A percentile compares a stretch with the other conserved stretches of the same genome.
phyloP scores from a whole-genome alignment of 1,140 invertebrate species.

The Agraylea sexmaculata region DNA sequence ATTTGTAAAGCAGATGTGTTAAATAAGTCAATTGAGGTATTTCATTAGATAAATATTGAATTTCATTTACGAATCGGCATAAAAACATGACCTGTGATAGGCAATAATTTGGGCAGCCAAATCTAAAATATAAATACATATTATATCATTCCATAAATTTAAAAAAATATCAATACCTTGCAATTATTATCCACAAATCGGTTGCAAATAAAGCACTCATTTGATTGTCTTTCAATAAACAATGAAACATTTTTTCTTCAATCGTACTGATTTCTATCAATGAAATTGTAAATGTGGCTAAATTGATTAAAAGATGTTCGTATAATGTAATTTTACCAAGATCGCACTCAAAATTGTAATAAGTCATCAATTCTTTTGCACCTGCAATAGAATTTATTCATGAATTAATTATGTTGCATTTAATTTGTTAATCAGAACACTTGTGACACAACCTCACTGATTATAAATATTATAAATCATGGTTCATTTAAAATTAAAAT shows the following conservation, averaged over 20 bases:
- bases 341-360: slow-evolving; percentile 5
- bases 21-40: slow-evolving; percentile 11
- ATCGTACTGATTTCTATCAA: slow-evolving; percentile 9
- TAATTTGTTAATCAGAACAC: slow-evolving; percentile 2
- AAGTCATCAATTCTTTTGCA: slow-evolving; percentile 9
- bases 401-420: too few species aligned
- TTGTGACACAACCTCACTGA: not conserved
- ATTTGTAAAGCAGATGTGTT: slow-evolving; percentile 8
- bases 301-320: slow-evolving; percentile 13
- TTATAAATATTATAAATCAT: slow-evolving; percentile 1
- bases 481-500: not conserved
- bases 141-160: not conserved
- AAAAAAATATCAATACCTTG: slow-evolving; percentile 12
- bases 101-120: slow-evolving; percentile 13
- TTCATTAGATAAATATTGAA: slow-evolving; percentile 4
- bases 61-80: slow-evolving; percentile 4
- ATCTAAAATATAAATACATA: slow-evolving; percentile 12
- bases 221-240: slow-evolving; percentile 10
- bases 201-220: slow-evolving; percentile 11
- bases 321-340: slow-evolving; percentile 12
- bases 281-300: slow-evolving; percentile 10
- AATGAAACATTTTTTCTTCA: slow-evolving; percentile 10
- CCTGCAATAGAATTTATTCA: too few species aligned
- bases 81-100: slow-evolving; percentile 7
- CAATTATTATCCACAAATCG: slow-evolving; percentile 16